Evolutionary conservation across 2,113 vertebrate genomes (phyloP).

Genomic region (Grus americana): DNA sequence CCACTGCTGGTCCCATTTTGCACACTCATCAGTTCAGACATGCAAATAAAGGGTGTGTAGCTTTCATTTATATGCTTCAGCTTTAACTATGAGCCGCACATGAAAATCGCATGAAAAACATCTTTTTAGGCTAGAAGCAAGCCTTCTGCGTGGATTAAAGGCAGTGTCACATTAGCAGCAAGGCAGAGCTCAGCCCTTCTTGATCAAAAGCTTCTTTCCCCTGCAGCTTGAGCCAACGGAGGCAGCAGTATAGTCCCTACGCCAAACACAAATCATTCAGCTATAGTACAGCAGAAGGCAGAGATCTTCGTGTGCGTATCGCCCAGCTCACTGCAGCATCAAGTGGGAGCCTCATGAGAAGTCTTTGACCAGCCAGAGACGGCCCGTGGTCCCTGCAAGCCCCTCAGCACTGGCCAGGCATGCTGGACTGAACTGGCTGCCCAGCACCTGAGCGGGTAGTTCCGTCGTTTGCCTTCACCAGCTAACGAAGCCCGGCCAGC

Average conservation of each 20-base stretch:
- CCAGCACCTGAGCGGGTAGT: background rate
- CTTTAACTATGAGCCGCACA: background rate
- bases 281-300: background rate
- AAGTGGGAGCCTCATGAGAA: background rate
- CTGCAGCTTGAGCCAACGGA: background rate
- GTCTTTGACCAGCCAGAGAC: background rate
- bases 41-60: background rate
- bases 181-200: background rate
- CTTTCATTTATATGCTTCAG: background rate
- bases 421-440: background rate
- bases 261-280: background rate
- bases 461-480: background rate
- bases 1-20: background rate
- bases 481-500: rapidly evolving
- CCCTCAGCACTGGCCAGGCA: rapidly evolving
- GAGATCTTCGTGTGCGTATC: rapidly evolving
- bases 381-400: background rate
- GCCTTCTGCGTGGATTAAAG: background rate
- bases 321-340: background rate
- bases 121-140: background rate
- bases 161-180: background rate
- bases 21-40: background rate
- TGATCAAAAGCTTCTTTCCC: background rate
- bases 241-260: background rate
- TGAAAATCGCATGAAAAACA: background rate